Evolutionary conservation across 2,113 vertebrate genomes (phyloP).

Genomic region (Noctilio leporinus): DNA sequence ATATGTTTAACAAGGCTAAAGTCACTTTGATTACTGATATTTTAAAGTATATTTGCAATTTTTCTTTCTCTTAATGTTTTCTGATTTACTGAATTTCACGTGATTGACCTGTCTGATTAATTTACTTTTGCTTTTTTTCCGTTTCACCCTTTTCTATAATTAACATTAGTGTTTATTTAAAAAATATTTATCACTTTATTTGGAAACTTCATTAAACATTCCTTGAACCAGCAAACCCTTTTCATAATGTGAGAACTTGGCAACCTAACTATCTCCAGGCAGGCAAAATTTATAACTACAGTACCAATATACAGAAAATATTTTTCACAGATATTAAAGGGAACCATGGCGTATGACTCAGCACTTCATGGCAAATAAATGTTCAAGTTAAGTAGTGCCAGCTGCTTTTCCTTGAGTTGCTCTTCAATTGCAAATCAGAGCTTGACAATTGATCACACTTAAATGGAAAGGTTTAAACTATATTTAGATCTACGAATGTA

Average conservation of each 20-base stretch:
- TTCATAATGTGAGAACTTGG: not conserved
- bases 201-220: not conserved
- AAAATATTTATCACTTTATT: not conserved
- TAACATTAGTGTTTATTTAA: not conserved
- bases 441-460: not conserved
- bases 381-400: not conserved
- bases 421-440: not conserved
- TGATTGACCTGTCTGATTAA: not conserved
- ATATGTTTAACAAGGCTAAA: not conserved
- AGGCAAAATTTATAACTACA: not conserved
- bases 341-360: not conserved
- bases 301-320: not conserved
- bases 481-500: not conserved
- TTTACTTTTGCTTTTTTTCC: not conserved
- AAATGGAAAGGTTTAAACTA: conserved; percentile 9
- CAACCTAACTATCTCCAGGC: not conserved
- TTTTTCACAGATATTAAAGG: not conserved
- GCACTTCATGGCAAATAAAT: not conserved
- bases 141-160: not conserved
- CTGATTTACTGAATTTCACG: not conserved
- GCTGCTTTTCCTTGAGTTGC: not conserved
- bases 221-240: not conserved
- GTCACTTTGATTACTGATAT: not conserved
- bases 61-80: not conserved
- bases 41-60: not conserved